These are phyloP conservation scores for Penaeus japonicus DNA, from an alignment of 1,140 invertebrate species.

Conservation along the genomic window DNA sequence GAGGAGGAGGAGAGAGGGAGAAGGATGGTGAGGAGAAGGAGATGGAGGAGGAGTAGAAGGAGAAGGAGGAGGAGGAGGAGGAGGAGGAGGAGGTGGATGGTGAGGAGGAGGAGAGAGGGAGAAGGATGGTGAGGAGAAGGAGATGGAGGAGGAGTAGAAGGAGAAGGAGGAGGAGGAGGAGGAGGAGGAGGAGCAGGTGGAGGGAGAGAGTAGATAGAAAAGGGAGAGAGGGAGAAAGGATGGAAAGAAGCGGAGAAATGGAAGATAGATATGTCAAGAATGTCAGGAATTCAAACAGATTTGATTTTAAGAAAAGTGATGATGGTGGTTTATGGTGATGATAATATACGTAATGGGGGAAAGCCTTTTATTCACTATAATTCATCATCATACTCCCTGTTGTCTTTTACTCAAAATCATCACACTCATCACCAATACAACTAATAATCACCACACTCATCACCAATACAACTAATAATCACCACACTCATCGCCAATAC, in stretches of 20 bases:
- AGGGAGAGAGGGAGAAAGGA: not conserved
- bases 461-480: no score
- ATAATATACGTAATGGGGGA: no score
- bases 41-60: not conserved
- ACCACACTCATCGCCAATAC: no score
- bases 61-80: not conserved
- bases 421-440: no score
- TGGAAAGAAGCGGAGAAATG: not conserved
- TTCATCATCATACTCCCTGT: no score
- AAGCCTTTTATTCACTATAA: no score
- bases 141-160: not conserved
- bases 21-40: not conserved
- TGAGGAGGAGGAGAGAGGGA: not conserved
- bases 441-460: no score
- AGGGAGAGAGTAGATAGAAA: not conserved
- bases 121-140: not conserved
- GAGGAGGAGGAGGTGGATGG: not conserved
- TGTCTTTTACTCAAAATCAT: no score
- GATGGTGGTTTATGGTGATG: no score
- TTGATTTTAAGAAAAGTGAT: no score
- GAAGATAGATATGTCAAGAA: no score
- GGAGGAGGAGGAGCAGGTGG: not conserved
- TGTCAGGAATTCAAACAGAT: no score
- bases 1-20: not conserved
- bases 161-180: not conserved